These are phyloP conservation scores for Coreoperca whiteheadi DNA, from an alignment of 2,113 vertebrate genomes.

Conservation along the genomic window DNA sequence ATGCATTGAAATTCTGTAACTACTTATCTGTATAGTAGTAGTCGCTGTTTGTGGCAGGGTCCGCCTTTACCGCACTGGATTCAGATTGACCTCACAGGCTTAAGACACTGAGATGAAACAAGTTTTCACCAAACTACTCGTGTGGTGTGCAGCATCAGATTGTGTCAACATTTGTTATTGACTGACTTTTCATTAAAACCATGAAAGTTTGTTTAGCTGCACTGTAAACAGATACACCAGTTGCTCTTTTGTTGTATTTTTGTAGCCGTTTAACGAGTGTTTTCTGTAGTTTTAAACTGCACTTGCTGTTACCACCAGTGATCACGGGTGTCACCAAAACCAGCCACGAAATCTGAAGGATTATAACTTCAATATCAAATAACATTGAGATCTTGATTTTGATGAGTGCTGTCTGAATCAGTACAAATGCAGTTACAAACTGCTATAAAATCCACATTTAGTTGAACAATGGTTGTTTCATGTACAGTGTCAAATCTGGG, in stretches of 20 bases:
- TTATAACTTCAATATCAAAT: neutral
- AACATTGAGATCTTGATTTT: conserved; percentile 11
- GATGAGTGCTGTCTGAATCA: conserved; percentile 29
- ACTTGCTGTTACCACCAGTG: neutral
- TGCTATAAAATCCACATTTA: conserved; percentile 30
- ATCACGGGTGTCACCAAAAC: neutral
- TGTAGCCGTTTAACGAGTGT: neutral
- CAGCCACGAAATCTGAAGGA: neutral
- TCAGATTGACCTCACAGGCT: neutral
- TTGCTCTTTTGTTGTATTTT: neutral
- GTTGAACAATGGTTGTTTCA: conserved; percentile 39
- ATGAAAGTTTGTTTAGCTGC: neutral
- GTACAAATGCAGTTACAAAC: conserved; percentile 18
- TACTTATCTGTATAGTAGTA: neutral
- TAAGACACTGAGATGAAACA: neutral
- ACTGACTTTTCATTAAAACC: neutral
- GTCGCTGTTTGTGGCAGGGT: neutral
- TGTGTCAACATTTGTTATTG: neutral
- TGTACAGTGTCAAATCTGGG: conserved; percentile 57
- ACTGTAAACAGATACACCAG: neutral
- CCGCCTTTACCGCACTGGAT: neutral
- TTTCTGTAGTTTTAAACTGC: neutral
- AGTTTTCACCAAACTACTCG: neutral
- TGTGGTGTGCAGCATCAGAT: neutral
- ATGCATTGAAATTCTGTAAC: neutral